A percentile compares a stretch with the other conserved stretches of the same genome.
Evolutionary conservation across 2,888 invertebrate species (phyloP).

Genomic region (Chrysolina oricalcia): DNA sequence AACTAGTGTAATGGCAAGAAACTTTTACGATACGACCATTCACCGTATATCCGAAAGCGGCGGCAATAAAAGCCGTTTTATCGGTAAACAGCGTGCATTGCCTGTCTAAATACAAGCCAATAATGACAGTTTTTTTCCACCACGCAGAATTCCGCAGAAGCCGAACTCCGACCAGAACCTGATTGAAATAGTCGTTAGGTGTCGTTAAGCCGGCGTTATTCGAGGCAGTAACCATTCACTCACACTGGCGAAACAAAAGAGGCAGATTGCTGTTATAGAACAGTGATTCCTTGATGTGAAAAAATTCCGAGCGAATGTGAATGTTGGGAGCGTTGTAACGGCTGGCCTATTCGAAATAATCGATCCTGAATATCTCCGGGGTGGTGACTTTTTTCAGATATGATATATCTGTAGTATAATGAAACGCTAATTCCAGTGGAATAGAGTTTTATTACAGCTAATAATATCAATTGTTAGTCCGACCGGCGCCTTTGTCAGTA

Average conservation of each 20-base stretch:
- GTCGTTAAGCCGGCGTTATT: slow-evolving; percentile 8
- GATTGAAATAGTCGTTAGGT: slow-evolving; percentile 31
- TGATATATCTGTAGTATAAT: too few relatives aligned
- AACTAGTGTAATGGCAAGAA: slow-evolving; percentile 11
- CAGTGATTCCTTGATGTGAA: too few relatives aligned
- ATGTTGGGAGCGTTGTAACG: too few relatives aligned
- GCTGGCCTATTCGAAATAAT: too few relatives aligned
- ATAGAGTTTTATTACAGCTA: too few relatives aligned
- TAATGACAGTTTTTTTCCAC: slow-evolving; percentile 17
- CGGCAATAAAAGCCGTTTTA: slow-evolving; percentile 26
- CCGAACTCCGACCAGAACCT: slow-evolving; percentile 6
- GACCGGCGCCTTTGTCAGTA: too few relatives aligned
- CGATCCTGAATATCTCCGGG: too few relatives aligned
- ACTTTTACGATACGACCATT: slow-evolving; percentile 7
- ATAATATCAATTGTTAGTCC: too few relatives aligned
- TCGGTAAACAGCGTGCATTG: slow-evolving; percentile 24
- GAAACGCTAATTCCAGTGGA: too few relatives aligned
- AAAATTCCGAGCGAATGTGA: too few relatives aligned
- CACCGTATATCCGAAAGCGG: slow-evolving; percentile 4
- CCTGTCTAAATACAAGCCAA: slow-evolving; percentile 16
- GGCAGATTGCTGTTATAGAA: background rate
- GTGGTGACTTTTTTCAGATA: too few relatives aligned
- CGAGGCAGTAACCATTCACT: slow-evolving; percentile 24
- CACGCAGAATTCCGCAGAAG: background rate
- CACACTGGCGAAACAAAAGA: background rate